These are phyloP conservation scores for Paramormyrops kingsleyae DNA, from an alignment of 2,113 vertebrate species.

Conservation along the genomic window DNA sequence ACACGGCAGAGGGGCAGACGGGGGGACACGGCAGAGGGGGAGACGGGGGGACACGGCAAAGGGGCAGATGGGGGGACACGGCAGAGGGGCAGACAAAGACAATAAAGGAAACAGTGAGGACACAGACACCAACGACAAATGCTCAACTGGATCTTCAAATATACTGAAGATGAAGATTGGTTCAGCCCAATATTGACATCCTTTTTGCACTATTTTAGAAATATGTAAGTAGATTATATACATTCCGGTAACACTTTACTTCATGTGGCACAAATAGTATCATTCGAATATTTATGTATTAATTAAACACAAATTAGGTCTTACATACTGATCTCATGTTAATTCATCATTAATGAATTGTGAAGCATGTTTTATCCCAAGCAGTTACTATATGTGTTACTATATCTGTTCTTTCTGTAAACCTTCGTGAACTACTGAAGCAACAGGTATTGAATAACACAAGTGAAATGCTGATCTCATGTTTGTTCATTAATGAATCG, in stretches of 20 bases:
- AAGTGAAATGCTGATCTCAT: background rate
- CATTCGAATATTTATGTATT: too few relatives aligned
- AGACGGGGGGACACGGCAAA: background rate
- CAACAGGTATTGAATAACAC: background rate
- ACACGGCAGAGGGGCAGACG: too few relatives aligned
- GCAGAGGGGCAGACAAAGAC: background rate
- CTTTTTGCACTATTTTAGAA: background rate
- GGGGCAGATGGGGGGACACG: too few relatives aligned
- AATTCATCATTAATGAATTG: background rate
- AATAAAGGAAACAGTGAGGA: background rate
- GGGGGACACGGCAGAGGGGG: too few relatives aligned
- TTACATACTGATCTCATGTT: too few relatives aligned
- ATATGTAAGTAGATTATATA: background rate
- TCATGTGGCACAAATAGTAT: background rate
- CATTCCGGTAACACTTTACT: background rate
- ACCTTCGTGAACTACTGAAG: background rate
- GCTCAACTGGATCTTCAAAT: background rate
- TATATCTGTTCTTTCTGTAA: background rate
- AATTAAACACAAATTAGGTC: too few relatives aligned
- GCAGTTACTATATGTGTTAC: background rate
- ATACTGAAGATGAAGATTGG: background rate
- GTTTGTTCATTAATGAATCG: background rate
- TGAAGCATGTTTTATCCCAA: background rate
- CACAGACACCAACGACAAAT: background rate
- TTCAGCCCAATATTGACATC: background rate